A percentile compares a stretch with the other conserved stretches of the same genome.
Evolutionary conservation across 2,113 vertebrate species (phyloP).

Genomic region (Danionella cerebrum): DNA sequence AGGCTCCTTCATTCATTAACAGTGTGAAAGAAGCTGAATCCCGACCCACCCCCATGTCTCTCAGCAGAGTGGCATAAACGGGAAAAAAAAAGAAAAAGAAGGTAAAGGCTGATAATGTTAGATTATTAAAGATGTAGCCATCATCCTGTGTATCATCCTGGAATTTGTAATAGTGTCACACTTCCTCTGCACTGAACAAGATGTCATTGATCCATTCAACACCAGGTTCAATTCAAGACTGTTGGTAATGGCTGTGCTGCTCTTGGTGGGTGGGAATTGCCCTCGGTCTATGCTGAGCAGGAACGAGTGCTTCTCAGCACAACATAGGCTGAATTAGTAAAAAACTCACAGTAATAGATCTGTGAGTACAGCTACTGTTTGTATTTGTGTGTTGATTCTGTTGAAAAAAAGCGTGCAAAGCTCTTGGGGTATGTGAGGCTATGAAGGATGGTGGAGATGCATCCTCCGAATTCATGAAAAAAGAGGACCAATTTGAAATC

Average conservation of each 20-base stretch:
- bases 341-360: neutral
- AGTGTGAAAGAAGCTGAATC: no score
- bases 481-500: no score
- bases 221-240: constrained; percentile 39
- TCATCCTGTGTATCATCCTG: constrained; percentile 42
- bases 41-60: neutral
- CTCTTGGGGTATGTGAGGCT: no score
- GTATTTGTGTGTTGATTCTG: no score
- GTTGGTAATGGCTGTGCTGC: constrained; percentile 46
- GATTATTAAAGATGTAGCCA: constrained; percentile 49
- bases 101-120: constrained; percentile 38
- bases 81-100: constrained; percentile 35
- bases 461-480: no score
- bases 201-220: constrained; percentile 51
- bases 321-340: neutral
- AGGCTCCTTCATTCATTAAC: neutral
- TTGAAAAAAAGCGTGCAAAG: no score
- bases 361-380: no score
- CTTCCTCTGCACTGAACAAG: constrained; percentile 37
- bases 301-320: neutral
- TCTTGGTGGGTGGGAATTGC: neutral
- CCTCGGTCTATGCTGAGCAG: neutral
- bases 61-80: constrained; percentile 8
- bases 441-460: no score
- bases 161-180: constrained; percentile 53